Evolutionary conservation across 2,113 vertebrate genomes (phyloP), one percentile per base, ranked within the genome.

Genomic region (Anolis sagrei): DNA sequence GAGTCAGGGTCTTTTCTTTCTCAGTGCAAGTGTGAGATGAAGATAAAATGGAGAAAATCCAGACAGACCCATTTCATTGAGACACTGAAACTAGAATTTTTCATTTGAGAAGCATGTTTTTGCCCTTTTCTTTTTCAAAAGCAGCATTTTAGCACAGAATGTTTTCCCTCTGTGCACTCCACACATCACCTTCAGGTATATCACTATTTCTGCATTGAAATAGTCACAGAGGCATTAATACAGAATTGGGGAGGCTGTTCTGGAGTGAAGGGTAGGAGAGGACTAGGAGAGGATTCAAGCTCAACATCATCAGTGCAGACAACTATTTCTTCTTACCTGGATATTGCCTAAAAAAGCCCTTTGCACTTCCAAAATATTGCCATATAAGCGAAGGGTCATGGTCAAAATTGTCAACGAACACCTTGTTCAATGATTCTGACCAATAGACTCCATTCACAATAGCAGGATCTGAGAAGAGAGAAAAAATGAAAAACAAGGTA

Each of bases 341-440:
- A 86, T 99, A 99, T 80, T 99, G 98, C 81, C 98, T 97, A 91
- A 99, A 99, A 96, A 99, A 99, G 81, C 99, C 99, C 92, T 99
- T 99, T 72, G 98, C 98, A 19, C 98, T 99, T 93, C 98, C 99
- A 85, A 99, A 99, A 93, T 99, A 99, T 82, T 99, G 99, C 99
- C 99, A 99, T 90, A 99, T 99, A 78, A 99, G 98, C 36, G 98
- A 99, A 5, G 98, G 98, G 89, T 99, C 99, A 85, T 97, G 98
- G 92, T 99, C 97, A 95, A 99, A 99, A 93, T 99, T 99, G 90
- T 99, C 98, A 83, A 99, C 98, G 90, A 99, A 99, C 49, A 99
- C 98, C 92, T 98, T 98, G 93, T 99, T 99, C 89, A 99, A 95
- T n/a, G 98, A 98, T 92, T 99, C 98, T 0, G 99, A 99, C 99